Percentiles rank a stretch among this genome's conserved stretches.
These are phyloP conservation scores for Onychomys arenicola DNA, from an alignment of 2,797 vertebrate species.

Conservation along the genomic window DNA sequence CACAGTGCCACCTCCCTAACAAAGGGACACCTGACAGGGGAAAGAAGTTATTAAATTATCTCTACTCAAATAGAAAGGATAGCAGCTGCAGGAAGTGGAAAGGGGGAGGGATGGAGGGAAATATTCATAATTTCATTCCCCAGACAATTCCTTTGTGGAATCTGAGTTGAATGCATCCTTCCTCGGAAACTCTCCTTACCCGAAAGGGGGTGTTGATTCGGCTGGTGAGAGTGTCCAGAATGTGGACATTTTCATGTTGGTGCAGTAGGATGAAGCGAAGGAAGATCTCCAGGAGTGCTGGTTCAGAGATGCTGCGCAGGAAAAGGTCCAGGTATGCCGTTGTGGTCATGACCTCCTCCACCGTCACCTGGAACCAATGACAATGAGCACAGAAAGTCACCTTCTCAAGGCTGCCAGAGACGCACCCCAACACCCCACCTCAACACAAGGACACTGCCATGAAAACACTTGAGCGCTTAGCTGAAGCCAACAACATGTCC, in stretches of 20 bases:
- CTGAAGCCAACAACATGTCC: slow-evolving; percentile 31
- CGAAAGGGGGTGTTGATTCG: slow-evolving; percentile 98
- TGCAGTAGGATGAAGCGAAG: slow-evolving; percentile 97
- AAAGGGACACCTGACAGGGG: slow-evolving; percentile 42
- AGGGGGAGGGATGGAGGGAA: background rate
- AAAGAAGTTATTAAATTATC: background rate
- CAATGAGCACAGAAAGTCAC: background rate
- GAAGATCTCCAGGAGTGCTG: slow-evolving; percentile 96
- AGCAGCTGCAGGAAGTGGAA: background rate
- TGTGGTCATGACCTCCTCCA: slow-evolving; percentile 99
- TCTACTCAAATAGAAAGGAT: background rate
- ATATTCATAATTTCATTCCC: background rate
- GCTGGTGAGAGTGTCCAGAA: slow-evolving; percentile 97
- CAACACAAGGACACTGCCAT: background rate
- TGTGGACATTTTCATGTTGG: slow-evolving; percentile 95
- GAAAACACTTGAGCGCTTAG: background rate
- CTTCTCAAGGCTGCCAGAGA: rapidly evolving
- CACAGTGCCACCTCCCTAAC: background rate
- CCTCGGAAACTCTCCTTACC: slow-evolving; percentile 86
- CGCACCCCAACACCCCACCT: background rate
- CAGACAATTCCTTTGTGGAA: background rate
- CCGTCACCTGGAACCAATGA: slow-evolving; percentile 90
- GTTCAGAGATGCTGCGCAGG: slow-evolving; percentile 94
- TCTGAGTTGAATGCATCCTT: background rate
- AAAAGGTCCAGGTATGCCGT: slow-evolving; percentile 98